Conservation (phyloP, 37 sponge, comb jelly and placozoan genomes). For the Crambe crambe region DNA sequence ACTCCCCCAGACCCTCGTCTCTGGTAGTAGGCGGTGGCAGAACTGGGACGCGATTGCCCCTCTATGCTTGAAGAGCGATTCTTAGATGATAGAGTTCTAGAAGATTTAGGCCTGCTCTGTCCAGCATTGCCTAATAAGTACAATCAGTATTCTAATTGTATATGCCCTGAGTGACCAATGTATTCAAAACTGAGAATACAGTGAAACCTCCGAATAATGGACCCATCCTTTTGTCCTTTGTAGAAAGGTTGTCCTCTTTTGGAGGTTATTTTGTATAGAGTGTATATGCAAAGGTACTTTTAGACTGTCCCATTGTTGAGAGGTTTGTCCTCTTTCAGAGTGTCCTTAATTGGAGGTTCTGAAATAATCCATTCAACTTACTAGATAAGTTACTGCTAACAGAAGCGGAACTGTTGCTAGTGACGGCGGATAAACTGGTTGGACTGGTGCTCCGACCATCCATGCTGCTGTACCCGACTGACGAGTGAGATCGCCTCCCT, state of each 20-base stretch:
- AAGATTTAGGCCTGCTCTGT: neutral
- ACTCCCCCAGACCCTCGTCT: neutral
- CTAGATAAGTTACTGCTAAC: neutral
- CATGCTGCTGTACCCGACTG: neutral
- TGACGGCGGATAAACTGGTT: neutral
- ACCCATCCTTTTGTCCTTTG: too few relatives aligned
- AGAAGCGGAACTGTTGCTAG: neutral
- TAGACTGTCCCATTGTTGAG: too few relatives aligned
- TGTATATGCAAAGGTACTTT: too few relatives aligned
- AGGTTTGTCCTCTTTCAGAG: too few relatives aligned
- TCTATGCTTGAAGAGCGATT: conserved; percentile 3
- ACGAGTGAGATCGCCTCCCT: neutral
- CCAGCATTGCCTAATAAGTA: too few relatives aligned
- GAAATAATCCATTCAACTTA: neutral
- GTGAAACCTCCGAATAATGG: too few relatives aligned
- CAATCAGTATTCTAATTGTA: too few relatives aligned
- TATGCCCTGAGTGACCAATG: too few relatives aligned
- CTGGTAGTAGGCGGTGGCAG: conserved; percentile 30
- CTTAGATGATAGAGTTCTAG: neutral
- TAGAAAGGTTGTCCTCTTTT: too few relatives aligned
- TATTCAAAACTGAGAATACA: too few relatives aligned
- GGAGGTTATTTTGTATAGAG: too few relatives aligned
- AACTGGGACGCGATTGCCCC: neutral
- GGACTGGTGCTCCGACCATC: neutral
- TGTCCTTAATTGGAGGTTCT: too few relatives aligned